Base-by-base conservation (phyloP, 2,113 vertebrate genomes). In the Chionodraco myersi region DNA sequence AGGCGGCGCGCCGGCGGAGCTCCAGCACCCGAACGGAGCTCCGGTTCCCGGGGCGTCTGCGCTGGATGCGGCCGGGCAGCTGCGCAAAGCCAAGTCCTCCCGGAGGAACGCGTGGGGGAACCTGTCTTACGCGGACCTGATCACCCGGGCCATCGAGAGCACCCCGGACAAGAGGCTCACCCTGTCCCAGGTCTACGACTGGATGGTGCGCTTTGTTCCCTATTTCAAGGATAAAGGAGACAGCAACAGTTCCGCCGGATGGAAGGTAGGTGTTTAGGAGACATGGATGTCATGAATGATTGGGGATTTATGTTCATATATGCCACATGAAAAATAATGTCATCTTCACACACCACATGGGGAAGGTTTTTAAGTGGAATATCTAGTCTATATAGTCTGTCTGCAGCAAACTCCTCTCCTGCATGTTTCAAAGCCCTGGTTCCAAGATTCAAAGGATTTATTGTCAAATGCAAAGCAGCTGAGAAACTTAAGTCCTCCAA, bases 201-300 rank as follows among this genome's bases (percentile, higher is more conserved):
- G 97, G 97, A 99, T 99, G 97, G 98, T 99, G 88, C 96, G 97
- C 87, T 98, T 97, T 93, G 97, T 99, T 86, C 97, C 97, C 82
- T 98, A 98, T 94, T 98, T 99, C 94, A 98, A 98, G 95, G 97
- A 98, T 96, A 98, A 98, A 95, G 97, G 97, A 84, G 97, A 99
- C 95, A 99, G 97, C 94, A 97, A 97, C 93, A 98, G 97, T 95
- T 98, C 97, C 0, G 97, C 97, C 4, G 97, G 97, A 79, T 99
- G 97, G 98, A 99, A 99, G 98, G 98, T 98, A 97, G 93, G 36
- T 41, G 36, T 7, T 41, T 5, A 41, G 36, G 36, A 41, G 36
- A 5, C 36, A 7, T 41, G 36, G 36, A 8, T 41, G 36, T 41
- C 36, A 41, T 41, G 36, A 41, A 41, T 41, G 36, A 41, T 5